Percentiles rank a stretch among this genome's conserved stretches.
Conservation (phyloP, 1,140 invertebrate genomes). For the Bombus impatiens region DNA sequence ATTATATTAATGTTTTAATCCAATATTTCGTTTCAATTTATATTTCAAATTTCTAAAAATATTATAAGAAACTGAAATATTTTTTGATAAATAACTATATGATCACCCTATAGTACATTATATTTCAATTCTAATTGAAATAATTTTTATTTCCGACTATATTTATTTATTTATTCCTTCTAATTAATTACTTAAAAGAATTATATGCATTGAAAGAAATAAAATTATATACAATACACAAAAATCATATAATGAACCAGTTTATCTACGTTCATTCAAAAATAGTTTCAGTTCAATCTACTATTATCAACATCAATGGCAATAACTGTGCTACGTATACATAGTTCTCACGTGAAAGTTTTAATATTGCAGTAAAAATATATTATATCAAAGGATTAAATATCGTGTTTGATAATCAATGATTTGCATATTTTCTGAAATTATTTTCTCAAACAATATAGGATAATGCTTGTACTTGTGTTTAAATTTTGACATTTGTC, state of each 20-base stretch:
- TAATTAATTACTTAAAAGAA: background rate
- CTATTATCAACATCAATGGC: conserved; percentile 26
- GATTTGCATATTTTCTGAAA: background rate
- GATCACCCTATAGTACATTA: background rate
- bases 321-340: conserved; percentile 44
- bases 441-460: background rate
- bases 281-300: conserved; percentile 17
- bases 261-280: background rate
- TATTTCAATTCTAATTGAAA: background rate
- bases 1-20: background rate
- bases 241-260: background rate
- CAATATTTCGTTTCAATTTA: background rate
- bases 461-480: background rate
- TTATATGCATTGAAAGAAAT: background rate
- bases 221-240: background rate
- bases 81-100: background rate
- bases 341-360: conserved; percentile 4
- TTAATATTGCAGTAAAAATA: conserved; percentile 4
- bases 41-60: background rate
- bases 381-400: background rate
- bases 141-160: background rate
- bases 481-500: conserved; percentile 6
- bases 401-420: conserved; percentile 15
- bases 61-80: background rate
- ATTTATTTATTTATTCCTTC: background rate